Evolutionary conservation across 1,140 invertebrate species (phyloP).

Genomic region (Trichogramma pretiosum): DNA sequence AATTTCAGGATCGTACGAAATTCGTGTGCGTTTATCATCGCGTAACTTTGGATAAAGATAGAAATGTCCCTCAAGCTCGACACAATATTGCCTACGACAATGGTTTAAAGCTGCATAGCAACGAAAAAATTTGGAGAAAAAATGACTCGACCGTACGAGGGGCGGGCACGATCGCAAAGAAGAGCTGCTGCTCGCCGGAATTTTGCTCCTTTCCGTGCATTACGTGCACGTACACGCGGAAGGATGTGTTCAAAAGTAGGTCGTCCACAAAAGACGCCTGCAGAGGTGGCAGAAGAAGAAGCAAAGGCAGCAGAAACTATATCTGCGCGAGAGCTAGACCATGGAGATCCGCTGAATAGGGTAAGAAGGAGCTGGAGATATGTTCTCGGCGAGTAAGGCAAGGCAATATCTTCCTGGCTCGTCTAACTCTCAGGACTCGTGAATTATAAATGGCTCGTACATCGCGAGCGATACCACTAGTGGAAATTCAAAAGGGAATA

Average conservation of each 20-base stretch:
- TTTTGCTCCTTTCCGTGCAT: conserved; percentile 14
- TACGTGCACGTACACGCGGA: no score
- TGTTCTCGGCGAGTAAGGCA: conserved; percentile 13
- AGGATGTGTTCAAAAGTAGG: no score
- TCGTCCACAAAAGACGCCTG: no score
- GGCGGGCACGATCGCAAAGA: neutral
- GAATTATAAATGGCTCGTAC: conserved; percentile 39
- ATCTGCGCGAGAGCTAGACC: neutral
- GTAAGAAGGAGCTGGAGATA: neutral
- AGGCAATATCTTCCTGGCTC: conserved; percentile 25
- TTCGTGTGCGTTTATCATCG: neutral
- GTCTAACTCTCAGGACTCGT: conserved; percentile 27
- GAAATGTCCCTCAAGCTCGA: no score
- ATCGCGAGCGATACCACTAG: conserved; percentile 17
- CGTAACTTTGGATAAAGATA: no score
- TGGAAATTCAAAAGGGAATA: conserved; percentile 23
- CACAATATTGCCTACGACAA: no score
- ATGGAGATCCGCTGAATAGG: neutral
- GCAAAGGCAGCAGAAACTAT: neutral
- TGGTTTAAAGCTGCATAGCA: no score
- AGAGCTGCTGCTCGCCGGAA: neutral
- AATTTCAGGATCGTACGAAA: conserved; percentile 4
- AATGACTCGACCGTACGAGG: conserved; percentile 6
- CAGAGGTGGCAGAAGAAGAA: conserved; percentile 4
- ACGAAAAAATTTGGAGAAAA: no score